A percentile compares a stretch with the other conserved stretches of the same genome.
Evolutionary conservation across 2,888 invertebrate species (phyloP).

Genomic region (Diloba caeruleocephala): DNA sequence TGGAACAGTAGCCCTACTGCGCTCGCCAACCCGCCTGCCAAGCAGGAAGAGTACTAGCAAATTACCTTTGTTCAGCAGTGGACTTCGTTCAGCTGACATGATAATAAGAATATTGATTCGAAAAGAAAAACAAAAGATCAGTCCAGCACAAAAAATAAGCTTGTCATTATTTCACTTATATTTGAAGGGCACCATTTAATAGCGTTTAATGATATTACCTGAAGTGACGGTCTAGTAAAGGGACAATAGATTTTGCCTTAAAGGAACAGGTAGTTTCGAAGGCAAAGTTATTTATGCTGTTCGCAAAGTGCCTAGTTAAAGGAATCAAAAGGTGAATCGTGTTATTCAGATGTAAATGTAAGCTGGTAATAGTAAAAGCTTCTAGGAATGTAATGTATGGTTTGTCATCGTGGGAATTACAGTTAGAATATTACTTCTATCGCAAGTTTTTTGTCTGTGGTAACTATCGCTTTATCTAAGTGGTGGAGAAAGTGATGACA

Average conservation of each 20-base stretch:
- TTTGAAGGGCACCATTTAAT: constrained; percentile 24
- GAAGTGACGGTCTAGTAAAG: constrained; percentile 15
- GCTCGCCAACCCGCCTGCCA: too few relatives aligned
- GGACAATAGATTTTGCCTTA: constrained; percentile 36
- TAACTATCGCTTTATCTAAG: constrained; percentile 7
- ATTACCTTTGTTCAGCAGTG: too few relatives aligned
- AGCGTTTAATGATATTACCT: constrained; percentile 43
- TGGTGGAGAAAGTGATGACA: constrained; percentile 2
- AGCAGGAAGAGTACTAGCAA: too few relatives aligned
- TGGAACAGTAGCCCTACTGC: too few relatives aligned
- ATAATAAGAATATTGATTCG: too few relatives aligned
- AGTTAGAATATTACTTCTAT: constrained; percentile 8
- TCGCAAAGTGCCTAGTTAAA: constrained; percentile 14
- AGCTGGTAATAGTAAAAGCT: constrained; percentile 33
- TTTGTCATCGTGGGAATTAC: constrained; percentile 43
- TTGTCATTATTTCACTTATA: neutral
- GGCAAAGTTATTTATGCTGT: constrained; percentile 29
- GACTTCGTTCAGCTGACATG: too few relatives aligned
- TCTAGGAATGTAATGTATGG: constrained; percentile 39
- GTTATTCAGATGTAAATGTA: constrained; percentile 30
- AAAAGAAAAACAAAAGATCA: constrained; percentile 11
- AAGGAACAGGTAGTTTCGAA: constrained; percentile 43
- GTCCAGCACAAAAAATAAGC: constrained; percentile 14
- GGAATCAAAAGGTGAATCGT: constrained; percentile 14
- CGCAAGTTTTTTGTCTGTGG: constrained; percentile 12